phyloP scores from a whole-genome alignment of 2,888 invertebrate genomes.

The Resseliella maxima region DNA sequence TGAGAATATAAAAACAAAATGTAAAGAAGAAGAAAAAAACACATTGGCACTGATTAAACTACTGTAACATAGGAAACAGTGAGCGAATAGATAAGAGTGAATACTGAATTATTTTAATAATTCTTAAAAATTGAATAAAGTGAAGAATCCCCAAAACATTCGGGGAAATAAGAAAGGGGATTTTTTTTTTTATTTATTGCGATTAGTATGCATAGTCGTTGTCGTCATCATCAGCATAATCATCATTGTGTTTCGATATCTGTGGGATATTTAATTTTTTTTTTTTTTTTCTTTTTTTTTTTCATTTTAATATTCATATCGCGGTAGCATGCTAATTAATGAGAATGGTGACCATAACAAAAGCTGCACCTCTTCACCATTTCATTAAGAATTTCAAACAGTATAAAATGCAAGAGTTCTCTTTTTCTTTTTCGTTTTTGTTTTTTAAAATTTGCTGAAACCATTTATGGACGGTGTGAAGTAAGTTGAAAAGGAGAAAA shows the following conservation, averaged over 20 bases:
- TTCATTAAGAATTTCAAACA: no score
- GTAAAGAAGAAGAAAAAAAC: not conserved
- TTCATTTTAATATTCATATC: not conserved
- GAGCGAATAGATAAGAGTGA: not conserved
- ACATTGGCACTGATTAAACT: not conserved
- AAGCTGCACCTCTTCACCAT: not conserved
- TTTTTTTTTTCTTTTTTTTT: not conserved
- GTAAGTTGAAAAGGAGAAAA: no score
- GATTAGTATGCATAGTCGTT: not conserved
- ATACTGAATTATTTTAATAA: not conserved
- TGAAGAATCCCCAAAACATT: not conserved
- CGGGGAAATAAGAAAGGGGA: not conserved
- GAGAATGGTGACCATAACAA: not conserved
- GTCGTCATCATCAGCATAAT: not conserved
- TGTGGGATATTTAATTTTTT: no score
- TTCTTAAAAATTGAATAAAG: not conserved
- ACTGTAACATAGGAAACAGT: not conserved
- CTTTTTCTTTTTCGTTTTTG: no score
- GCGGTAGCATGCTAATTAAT: not conserved
- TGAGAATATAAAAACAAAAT: no score
- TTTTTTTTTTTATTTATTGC: not conserved
- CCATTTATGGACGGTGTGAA: no score
- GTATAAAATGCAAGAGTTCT: no score
- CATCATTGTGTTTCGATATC: not conserved
- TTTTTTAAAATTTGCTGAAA: no score